Conservation (phyloP, 92 coral and sea anemone species). For the Paramuricea clavata region DNA sequence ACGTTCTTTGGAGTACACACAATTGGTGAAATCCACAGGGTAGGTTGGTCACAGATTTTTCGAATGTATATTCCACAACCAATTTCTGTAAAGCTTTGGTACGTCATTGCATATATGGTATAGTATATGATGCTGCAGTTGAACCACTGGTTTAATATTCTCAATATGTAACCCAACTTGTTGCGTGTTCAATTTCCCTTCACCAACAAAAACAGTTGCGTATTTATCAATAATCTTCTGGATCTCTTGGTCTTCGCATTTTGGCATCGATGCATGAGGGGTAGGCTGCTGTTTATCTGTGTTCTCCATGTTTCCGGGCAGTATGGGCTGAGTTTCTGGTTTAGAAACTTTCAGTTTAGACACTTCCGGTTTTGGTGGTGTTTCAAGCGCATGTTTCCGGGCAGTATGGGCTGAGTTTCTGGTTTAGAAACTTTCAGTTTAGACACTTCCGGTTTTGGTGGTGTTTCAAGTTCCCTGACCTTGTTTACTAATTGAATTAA, state of each 20-base stretch:
- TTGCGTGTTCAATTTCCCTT: not conserved
- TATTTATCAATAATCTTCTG: not conserved
- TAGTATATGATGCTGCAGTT: not conserved
- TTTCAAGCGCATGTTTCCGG: not conserved
- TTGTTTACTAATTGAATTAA: slow-evolving; percentile 34
- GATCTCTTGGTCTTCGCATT: not conserved
- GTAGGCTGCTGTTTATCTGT: no score
- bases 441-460: not conserved
- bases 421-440: not conserved
- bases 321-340: no score
- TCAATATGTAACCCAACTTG: not conserved
- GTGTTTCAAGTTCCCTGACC: not conserved
- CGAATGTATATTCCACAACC: no score
- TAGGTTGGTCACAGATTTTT: no score
- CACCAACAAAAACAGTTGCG: not conserved
- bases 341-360: not conserved
- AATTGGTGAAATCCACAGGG: no score
- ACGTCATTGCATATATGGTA: no score
- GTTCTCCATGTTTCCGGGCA: no score
- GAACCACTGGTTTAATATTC: no score
- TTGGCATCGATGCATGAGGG: not conserved
- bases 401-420: no score
- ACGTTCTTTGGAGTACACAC: no score
- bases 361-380: not conserved
- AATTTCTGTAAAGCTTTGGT: no score